phyloP scores from a whole-genome alignment of 2,797 vertebrate species.

The Syngnathus rostellatus region DNA sequence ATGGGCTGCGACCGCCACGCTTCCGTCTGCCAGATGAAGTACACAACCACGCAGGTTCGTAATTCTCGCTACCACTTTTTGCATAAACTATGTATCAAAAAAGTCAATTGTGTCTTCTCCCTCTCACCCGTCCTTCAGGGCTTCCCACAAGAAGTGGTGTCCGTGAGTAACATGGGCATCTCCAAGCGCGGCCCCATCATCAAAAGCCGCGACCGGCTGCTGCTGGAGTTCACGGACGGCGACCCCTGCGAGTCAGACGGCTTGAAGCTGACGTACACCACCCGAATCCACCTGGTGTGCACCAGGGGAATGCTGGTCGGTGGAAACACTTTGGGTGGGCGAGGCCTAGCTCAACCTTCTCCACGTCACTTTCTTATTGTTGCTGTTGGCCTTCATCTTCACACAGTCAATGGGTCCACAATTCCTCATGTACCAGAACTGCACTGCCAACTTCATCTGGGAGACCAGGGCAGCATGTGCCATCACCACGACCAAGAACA shows the following conservation, averaged over 20 bases:
- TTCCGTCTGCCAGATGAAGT: conserved; percentile 81
- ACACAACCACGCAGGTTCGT: conserved; percentile 54
- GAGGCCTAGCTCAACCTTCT: background rate
- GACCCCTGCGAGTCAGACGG: conserved; percentile 72
- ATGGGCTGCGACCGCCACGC: conserved; percentile 79
- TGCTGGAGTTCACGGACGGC: conserved; percentile 82
- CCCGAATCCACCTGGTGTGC: conserved; percentile 83
- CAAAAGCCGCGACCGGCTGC: conserved; percentile 68
- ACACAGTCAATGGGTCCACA: conserved; percentile 73
- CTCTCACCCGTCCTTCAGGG: conserved; percentile 49
- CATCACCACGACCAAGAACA: conserved; percentile 66
- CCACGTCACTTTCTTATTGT: background rate
- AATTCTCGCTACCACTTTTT: too few species aligned
- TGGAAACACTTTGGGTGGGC: background rate
- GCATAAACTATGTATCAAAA: too few species aligned
- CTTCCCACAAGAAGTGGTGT: conserved; percentile 64
- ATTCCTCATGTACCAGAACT: conserved; percentile 79
- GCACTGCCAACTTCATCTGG: conserved; percentile 82
- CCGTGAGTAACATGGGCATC: conserved; percentile 84
- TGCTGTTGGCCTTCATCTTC: background rate
- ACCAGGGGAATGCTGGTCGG: conserved; percentile 73
- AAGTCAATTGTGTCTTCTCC: background rate
- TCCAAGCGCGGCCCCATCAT: conserved; percentile 74
- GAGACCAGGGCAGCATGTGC: conserved; percentile 87
- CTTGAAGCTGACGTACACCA: conserved; percentile 64